Conservation (phyloP, 1,140 invertebrate genomes). For the Paracyclopina nana region DNA sequence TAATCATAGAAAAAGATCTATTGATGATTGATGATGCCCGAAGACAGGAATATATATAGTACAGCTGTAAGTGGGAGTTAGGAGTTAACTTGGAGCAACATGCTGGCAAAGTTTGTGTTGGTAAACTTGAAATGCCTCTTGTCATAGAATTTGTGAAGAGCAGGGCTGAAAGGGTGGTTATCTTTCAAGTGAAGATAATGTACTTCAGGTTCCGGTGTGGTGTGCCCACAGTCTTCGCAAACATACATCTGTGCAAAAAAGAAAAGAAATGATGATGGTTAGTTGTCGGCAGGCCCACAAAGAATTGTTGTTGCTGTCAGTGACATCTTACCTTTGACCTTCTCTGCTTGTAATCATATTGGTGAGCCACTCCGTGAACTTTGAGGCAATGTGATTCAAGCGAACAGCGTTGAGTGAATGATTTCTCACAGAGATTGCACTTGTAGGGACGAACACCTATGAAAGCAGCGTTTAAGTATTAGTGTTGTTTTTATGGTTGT, state of each 20-base stretch:
- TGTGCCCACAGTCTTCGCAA: constrained; percentile 97
- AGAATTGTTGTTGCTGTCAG: background rate
- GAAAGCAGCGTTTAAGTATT: too few relatives aligned
- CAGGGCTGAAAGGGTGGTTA: constrained; percentile 85
- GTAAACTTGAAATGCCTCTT: constrained; percentile 95
- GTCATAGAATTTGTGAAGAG: constrained; percentile 87
- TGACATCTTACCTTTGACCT: constrained; percentile 54
- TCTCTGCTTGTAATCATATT: constrained; percentile 92
- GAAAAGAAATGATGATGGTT: background rate
- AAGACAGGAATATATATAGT: too few relatives aligned
- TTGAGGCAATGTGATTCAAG: constrained; percentile 95
- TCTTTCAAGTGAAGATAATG: constrained; percentile 90
- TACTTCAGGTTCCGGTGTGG: constrained; percentile 80
- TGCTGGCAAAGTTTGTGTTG: constrained; percentile 78
- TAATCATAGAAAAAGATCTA: too few relatives aligned
- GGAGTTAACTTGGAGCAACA: constrained; percentile 42
- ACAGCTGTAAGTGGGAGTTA: too few relatives aligned
- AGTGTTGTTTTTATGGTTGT: too few relatives aligned
- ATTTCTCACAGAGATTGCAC: constrained; percentile 93
- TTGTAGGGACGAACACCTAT: constrained; percentile 91
- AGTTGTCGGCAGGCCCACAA: background rate
- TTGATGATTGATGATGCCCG: too few relatives aligned
- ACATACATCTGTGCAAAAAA: constrained; percentile 43
- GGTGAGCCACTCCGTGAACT: constrained; percentile 87
- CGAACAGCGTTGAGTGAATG: constrained; percentile 96